Evolutionary conservation across 2,797 vertebrate genomes (phyloP), one percentile per base, ranked within the genome.

Genomic region (Holocentrus rufus): DNA sequence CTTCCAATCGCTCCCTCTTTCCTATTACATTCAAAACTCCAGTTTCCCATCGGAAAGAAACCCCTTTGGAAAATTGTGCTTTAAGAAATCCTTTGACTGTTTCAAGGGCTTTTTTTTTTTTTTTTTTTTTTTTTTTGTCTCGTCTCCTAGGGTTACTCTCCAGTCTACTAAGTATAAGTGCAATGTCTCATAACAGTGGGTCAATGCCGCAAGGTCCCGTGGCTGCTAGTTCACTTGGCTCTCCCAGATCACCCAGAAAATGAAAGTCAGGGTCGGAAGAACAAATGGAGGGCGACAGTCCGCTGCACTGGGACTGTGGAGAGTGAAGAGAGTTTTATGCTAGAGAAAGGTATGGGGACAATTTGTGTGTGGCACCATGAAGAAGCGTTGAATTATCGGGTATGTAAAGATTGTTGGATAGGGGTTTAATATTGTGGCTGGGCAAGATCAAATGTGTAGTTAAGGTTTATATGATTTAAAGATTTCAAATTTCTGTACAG

Each of bases 41-140:
- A 85, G 75, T 90, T 86, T 80, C 50, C 68, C 89, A 86, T 87
- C 90, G 90, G 85, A 90, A 90, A 89, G 80, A 90, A 90, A 88
- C 92, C 89, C 11, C 18, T 65, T 92, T 91, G 89, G 92, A 92
- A 93, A 93, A 92, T 96, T 97, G 97, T 98, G 96, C 96, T 97
- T 96, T 93, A 88, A 88, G 89, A 93, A 89, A 80, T 83, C 71
- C 85, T 66, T 85, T 76, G 0, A 78, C 81, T 62, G 64, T 74
- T 77, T 78, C 50, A 11, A 63, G 30, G 65, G 72, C 61, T 65
- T 56, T 31, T 13, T 17, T 61, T 7, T 47, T 62, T 65, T 52
- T 30, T 60, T 56, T 30, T 13, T 15, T 59, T 8, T 44, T 63
- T n/a, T 60, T 56, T 30, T 13, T 15, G 56, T 8, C 36, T 63